phyloP scores from a whole-genome alignment of 2,888 invertebrate species.

The Aspidapion aeneum region DNA sequence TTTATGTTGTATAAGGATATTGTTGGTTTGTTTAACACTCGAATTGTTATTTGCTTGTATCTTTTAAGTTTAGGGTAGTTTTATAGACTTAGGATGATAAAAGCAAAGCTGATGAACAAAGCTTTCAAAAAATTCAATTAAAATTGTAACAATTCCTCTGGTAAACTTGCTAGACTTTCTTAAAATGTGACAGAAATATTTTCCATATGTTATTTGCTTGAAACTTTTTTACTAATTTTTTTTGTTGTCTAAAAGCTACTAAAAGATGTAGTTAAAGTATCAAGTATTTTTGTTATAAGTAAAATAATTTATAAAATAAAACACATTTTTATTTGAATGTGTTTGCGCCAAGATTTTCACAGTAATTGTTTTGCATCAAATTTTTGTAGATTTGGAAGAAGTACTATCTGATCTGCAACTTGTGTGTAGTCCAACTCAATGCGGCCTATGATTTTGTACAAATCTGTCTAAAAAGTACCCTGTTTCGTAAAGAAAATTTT shows the following conservation, averaged over 20 bases:
- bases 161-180: not conserved
- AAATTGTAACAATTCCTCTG: not conserved
- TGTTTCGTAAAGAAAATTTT: slow-evolving; percentile 23
- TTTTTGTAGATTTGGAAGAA: slow-evolving; percentile 27
- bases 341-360: no score
- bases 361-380: slow-evolving; percentile 1
- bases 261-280: no score
- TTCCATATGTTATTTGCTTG: not conserved
- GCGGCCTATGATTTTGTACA: slow-evolving; percentile 28
- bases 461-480: slow-evolving; percentile 28
- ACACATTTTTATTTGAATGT: no score
- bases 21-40: not conserved
- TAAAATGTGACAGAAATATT: not conserved
- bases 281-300: no score
- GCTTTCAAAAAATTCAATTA: no score
- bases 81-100: no score
- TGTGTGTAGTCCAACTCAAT: slow-evolving; percentile 26
- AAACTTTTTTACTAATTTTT: no score
- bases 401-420: slow-evolving; percentile 27
- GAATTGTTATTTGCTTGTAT: no score
- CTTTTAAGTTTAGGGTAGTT: no score
- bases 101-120: no score
- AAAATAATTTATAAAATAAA: no score
- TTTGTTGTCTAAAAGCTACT: no score
- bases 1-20: not conserved